phyloP scores from a whole-genome alignment of 2,113 vertebrate genomes.

The Micronycteris hirsuta region DNA sequence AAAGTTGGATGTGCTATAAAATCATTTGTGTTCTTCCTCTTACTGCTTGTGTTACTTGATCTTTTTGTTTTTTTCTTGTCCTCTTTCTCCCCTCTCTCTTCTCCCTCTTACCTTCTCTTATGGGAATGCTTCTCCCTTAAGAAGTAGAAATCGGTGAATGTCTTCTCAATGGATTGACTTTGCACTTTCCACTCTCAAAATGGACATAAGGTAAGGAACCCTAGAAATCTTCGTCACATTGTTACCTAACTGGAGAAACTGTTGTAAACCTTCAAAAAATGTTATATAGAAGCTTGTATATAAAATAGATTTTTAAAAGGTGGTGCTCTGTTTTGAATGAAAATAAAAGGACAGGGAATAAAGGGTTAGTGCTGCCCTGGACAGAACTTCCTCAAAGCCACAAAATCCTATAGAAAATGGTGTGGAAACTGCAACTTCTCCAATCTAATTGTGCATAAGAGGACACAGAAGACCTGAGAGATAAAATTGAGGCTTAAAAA shows the following conservation, averaged over 20 bases:
- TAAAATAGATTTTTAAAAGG: neutral
- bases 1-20: neutral
- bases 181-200: neutral
- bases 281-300: neutral
- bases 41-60: neutral
- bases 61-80: neutral
- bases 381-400: neutral
- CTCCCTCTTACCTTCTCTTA: neutral
- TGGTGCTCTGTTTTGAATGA: neutral
- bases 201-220: neutral
- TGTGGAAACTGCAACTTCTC: neutral
- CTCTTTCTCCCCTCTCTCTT: neutral
- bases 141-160: neutral
- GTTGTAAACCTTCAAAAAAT: neutral
- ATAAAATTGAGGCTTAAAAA: neutral
- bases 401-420: neutral
- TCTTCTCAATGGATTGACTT: neutral
- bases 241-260: neutral
- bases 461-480: neutral
- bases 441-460: neutral
- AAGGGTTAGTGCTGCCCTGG: fast-evolving
- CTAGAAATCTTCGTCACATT: neutral
- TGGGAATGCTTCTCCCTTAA: neutral
- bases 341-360: neutral
- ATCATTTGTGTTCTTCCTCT: neutral